These are phyloP conservation scores for Verasper variegatus DNA, from an alignment of 2,113 vertebrate genomes.

Conservation along the genomic window DNA sequence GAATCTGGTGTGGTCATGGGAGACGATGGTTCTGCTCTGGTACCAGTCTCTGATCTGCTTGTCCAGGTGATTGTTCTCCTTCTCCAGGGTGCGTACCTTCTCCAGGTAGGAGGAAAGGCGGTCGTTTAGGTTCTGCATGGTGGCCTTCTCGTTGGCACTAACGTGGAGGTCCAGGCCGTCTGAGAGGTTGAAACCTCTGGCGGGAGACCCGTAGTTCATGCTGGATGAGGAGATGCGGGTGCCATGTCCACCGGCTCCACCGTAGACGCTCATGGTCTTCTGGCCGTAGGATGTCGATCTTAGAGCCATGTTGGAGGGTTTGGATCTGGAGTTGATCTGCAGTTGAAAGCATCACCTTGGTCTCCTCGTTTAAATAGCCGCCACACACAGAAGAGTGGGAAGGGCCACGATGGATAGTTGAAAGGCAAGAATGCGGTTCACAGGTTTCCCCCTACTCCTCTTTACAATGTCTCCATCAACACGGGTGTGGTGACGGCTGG, in stretches of 20 bases:
- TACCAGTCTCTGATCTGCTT: slow-evolving; percentile 76
- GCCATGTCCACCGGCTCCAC: slow-evolving; percentile 72
- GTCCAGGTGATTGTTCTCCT: slow-evolving; percentile 73
- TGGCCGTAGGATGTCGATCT: slow-evolving; percentile 40
- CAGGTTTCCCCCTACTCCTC: slow-evolving; percentile 11
- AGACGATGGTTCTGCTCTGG: slow-evolving; percentile 47
- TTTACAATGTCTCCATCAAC: slow-evolving; percentile 52
- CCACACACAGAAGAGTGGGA: slow-evolving; percentile 49
- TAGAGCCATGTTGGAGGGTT: slow-evolving; percentile 67
- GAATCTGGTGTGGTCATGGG: slow-evolving; percentile 67
- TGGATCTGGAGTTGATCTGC: slow-evolving; percentile 61
- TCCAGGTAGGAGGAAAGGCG: slow-evolving; percentile 79
- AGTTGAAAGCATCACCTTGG: slow-evolving; percentile 49
- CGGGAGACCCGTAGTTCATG: neutral
- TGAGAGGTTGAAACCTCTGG: slow-evolving; percentile 46
- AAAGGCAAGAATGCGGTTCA: slow-evolving; percentile 58
- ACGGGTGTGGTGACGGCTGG: slow-evolving; percentile 35
- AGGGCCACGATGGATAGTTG: slow-evolving; percentile 13
- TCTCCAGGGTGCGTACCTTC: slow-evolving; percentile 78
- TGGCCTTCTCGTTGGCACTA: slow-evolving; percentile 76
- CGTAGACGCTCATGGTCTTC: slow-evolving; percentile 72
- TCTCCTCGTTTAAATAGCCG: slow-evolving; percentile 62
- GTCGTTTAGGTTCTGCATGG: slow-evolving; percentile 82
- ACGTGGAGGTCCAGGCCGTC: slow-evolving; percentile 70
- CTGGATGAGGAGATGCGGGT: slow-evolving; percentile 55